Evolutionary conservation across 1,140 invertebrate genomes (phyloP).

Genomic region (Leptinotarsa lineolata): DNA sequence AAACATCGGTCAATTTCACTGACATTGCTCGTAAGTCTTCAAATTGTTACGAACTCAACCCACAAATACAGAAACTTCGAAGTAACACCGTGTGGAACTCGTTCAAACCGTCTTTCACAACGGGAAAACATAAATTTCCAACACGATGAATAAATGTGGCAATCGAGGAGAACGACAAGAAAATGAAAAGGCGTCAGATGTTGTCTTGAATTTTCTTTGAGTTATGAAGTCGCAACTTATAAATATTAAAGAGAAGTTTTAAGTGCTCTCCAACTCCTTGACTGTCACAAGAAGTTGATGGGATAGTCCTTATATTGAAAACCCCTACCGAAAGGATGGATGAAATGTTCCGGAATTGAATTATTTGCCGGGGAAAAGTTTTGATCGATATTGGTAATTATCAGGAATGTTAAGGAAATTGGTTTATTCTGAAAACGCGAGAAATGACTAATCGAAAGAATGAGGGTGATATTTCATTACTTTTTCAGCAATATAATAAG

Average conservation of each 20-base stretch:
- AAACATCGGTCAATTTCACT: too few species aligned
- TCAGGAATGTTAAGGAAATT: too few species aligned
- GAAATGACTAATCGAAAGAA: too few species aligned
- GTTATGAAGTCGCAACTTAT: background rate
- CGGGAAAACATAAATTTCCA: background rate
- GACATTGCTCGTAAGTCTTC: too few species aligned
- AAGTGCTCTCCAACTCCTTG: background rate
- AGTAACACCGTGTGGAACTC: background rate
- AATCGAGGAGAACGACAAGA: background rate
- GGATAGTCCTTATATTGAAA: background rate
- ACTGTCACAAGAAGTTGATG: background rate
- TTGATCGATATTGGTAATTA: too few species aligned
- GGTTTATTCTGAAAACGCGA: too few species aligned
- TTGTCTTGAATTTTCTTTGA: constrained; percentile 1
- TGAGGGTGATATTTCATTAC: too few species aligned
- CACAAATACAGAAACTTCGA: background rate
- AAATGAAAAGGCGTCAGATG: constrained; percentile 8
- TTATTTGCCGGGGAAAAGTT: too few species aligned
- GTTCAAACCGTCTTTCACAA: background rate
- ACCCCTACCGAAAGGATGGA: background rate
- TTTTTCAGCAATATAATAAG: too few species aligned
- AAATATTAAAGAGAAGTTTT: background rate
- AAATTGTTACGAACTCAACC: too few species aligned
- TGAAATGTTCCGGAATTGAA: background rate
- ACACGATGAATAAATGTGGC: background rate